These are phyloP conservation scores for Ommatoiulus sabulosus DNA, from an alignment of 2,888 invertebrate genomes.

Conservation along the genomic window DNA sequence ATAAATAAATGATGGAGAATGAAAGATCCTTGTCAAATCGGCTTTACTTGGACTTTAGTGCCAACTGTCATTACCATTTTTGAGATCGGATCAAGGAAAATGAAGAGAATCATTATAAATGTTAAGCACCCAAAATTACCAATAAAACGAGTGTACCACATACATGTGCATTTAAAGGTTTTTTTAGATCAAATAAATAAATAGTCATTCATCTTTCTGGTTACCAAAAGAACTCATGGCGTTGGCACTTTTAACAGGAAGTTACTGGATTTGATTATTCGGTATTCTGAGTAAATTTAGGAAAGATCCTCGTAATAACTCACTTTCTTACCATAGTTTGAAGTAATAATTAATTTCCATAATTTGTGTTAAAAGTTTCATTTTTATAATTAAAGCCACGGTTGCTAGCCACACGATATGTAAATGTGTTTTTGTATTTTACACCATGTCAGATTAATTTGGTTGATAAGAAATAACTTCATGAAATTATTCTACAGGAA, in stretches of 20 bases:
- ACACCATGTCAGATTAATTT: neutral
- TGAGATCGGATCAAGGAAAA: neutral
- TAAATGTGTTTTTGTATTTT: constrained; percentile 1
- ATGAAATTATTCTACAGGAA: neutral
- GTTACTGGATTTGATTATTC: neutral
- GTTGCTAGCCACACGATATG: neutral
- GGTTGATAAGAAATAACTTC: neutral
- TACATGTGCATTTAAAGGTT: neutral
- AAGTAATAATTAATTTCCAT: neutral
- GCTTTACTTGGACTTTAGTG: too few species aligned
- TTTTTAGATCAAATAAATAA: neutral
- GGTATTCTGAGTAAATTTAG: neutral
- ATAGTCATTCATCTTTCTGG: neutral
- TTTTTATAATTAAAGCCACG: neutral
- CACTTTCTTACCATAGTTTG: neutral
- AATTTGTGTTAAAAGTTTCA: neutral
- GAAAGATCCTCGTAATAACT: neutral
- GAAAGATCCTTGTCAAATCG: too few species aligned
- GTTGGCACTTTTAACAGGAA: neutral
- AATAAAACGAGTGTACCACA: neutral
- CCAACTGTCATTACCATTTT: too few species aligned
- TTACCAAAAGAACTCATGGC: neutral
- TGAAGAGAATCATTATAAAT: neutral
- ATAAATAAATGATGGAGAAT: too few species aligned
- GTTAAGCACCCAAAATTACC: neutral